A percentile compares a stretch with the other conserved stretches of the same genome.
These are phyloP conservation scores for Oxyruncus cristatus DNA, from an alignment of 2,113 vertebrate species.

Conservation along the genomic window DNA sequence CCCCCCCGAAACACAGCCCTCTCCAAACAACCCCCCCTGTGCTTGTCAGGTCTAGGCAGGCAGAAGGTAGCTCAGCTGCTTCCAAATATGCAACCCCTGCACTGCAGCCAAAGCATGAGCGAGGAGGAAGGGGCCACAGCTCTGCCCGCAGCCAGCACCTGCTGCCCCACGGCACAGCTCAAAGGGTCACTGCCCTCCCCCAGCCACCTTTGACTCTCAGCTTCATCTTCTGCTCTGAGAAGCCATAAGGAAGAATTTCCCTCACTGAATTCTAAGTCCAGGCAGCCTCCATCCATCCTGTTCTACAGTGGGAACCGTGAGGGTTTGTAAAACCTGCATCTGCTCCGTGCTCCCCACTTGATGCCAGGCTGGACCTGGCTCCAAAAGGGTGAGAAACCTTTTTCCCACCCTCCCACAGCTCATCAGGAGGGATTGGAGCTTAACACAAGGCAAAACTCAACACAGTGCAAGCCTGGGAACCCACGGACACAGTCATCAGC, in stretches of 20 bases:
- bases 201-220: background rate
- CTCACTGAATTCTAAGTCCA: background rate
- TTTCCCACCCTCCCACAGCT: background rate
- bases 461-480: background rate
- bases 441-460: background rate
- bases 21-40: background rate
- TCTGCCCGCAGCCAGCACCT: background rate
- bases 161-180: background rate
- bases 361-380: background rate
- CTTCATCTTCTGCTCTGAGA: background rate
- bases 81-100: background rate
- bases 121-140: background rate
- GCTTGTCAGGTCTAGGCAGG: conserved; percentile 29
- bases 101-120: rapidly evolving
- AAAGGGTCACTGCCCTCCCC: background rate
- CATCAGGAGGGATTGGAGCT: background rate
- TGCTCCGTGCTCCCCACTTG: rapidly evolving
- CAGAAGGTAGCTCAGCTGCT: background rate
- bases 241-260: background rate
- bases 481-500: rapidly evolving
- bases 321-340: background rate
- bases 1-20: background rate
- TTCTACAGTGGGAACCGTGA: background rate
- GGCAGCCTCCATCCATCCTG: background rate
- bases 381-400: background rate